Evolutionary conservation across 2,797 vertebrate genomes (phyloP), one percentile per base, ranked within the genome.

Genomic region (Spinus pinus): DNA sequence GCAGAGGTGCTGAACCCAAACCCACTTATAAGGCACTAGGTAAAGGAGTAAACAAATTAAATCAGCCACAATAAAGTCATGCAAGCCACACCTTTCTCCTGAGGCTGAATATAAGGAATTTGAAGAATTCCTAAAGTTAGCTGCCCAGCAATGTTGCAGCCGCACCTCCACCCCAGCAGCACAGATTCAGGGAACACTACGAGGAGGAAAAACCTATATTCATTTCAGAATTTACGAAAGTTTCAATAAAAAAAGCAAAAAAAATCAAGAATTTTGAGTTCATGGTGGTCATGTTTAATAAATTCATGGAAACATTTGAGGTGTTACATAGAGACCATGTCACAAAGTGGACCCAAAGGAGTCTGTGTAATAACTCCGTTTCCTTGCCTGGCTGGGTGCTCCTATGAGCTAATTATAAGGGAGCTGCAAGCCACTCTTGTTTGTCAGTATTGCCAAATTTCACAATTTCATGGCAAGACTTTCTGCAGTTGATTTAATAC

Each of bases 351-450:
- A 61, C 88, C 86, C 92, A 83, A 37, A 93, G 88, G 92, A 95
- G 28, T 33, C 84, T 69, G 42, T 73, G 90, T 57, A 87, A 90
- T 81, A 85, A 90, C 33, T 77, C 9, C 0, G 8, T 57, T 60
- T 77, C 30, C n/a, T 84, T 0, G 21, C 41, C 78, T 82, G 81
- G 86, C 83, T 93, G 79, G 61, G n/a, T 42, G 14, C 39, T 93
- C 18, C 53, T 89, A 54, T 96, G 93, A 97, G 54, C 75, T 92
- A 93, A 92, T 79, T 51, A 16, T 33, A 73, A 91, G 37, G 72
- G 70, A 90, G 51, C 49, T 72, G 58, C 62, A 89, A 85, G 47
- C 39, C 50, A 69, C 54, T 9, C 62, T 69, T 0, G 2, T 88
- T 83, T 58, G 47, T 93, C 70, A 64, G 25, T 19, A 42, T 51